Percentiles rank a stretch among this genome's conserved stretches.
phyloP scores from a whole-genome alignment of 2,888 invertebrate genomes.

The Metacarcinus magister region DNA sequence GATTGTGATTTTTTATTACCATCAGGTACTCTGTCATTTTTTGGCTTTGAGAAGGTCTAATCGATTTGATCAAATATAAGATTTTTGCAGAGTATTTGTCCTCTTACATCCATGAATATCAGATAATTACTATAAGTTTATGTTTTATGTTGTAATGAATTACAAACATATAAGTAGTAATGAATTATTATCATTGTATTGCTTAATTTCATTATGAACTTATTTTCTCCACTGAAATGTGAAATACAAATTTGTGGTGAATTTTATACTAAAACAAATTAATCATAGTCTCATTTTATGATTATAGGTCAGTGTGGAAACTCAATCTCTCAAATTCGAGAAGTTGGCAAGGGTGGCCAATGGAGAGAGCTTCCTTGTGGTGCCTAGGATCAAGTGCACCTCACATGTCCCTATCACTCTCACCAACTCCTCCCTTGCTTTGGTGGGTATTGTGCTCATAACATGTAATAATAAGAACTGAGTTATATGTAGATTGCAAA shows the following conservation, averaged over 20 bases:
- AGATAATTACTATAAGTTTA: too few species aligned
- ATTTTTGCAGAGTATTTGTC: too few species aligned
- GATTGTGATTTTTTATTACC: too few species aligned
- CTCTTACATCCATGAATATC: too few species aligned
- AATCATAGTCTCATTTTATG: not conserved
- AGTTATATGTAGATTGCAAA: not conserved
- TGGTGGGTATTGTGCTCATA: constrained; percentile 69
- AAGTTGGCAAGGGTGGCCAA: constrained; percentile 73
- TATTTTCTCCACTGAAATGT: not conserved
- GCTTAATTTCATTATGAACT: not conserved
- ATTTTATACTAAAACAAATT: not conserved
- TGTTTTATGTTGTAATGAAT: too few species aligned
- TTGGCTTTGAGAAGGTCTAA: too few species aligned
- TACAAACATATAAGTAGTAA: not conserved
- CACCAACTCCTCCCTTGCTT: constrained; percentile 75
- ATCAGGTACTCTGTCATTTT: too few species aligned
- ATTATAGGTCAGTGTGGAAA: constrained; percentile 74
- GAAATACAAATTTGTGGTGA: not conserved
- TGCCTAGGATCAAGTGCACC: constrained; percentile 76
- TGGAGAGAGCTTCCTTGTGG: constrained; percentile 78
- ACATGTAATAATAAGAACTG: not conserved
- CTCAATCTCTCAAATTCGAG: constrained; percentile 75
- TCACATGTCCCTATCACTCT: constrained; percentile 81
- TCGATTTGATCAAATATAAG: too few species aligned
- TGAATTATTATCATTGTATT: not conserved